Evolutionary conservation across 1,140 invertebrate genomes (phyloP), one percentile per base, ranked within the genome.

Genomic region (Drosophila bifasciata): DNA sequence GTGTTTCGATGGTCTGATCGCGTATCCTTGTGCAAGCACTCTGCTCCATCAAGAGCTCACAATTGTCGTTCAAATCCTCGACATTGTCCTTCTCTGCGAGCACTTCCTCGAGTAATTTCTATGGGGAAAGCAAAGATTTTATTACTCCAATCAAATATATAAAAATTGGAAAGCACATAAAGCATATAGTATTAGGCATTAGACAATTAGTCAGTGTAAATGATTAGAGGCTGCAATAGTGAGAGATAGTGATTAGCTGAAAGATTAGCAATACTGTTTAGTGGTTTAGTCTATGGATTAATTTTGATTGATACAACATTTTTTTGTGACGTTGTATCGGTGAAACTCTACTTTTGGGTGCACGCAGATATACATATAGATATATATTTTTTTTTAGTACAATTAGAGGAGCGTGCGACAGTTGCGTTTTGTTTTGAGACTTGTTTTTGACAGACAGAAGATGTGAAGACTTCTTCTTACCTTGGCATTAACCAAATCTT

Each of bases 61-160:
- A 97, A 76, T 95, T 94, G 77, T 98, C 97, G 83, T 96, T 97
- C 5, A 98, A 91, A 83, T 96, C 95, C 93, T 97, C 96, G 53
- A 98, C 92, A 25, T 95, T 92, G 13, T 94, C 93, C 92, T 97
- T 97, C 56, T 97, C 94, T 45, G 93, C 93, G 36, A 95, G 89
- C n/a, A 96, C 95, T 92, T 97, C 96, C 17, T 95, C 93, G 3
- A 97, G 92, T 1, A 97, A 92, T 83, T 93, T 93, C 92, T 94
- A 11, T 0, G 41, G 19, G 13, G 5, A 70, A 43, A 90, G 86
- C 80, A 11, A n/a, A 3, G 2, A 6, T 11, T 77, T 63, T 74
- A 46, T 81, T 6, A 36, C 13, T 7, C 9, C 7, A 0, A 56
- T 55, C 8, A 5, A 41, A 39, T 17, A 13, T 1, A 0, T 13